These are phyloP conservation scores for Lophius americanus DNA, from an alignment of 2,797 vertebrate species.

Conservation along the genomic window DNA sequence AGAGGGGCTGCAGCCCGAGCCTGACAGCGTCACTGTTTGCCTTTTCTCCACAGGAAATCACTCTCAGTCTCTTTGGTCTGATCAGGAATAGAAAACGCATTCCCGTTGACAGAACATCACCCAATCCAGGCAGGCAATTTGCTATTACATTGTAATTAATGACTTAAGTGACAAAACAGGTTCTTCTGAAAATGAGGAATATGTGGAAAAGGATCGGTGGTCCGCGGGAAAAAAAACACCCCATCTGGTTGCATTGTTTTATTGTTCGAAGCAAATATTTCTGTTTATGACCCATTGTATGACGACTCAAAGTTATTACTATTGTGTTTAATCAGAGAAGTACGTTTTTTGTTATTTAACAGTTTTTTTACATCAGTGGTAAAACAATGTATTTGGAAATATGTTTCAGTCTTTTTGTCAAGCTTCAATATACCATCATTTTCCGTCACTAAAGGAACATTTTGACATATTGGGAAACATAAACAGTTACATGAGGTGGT, in stretches of 20 bases:
- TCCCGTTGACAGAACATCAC: constrained; percentile 62
- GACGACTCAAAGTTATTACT: not conserved
- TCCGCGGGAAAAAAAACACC: constrained; percentile 28
- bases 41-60: constrained; percentile 79
- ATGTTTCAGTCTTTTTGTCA: not conserved
- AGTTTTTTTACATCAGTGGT: not conserved
- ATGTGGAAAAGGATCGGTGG: constrained; percentile 20
- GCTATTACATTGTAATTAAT: constrained; percentile 48
- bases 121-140: constrained; percentile 39
- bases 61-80: constrained; percentile 67
- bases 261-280: constrained; percentile 23
- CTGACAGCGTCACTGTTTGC: constrained; percentile 71
- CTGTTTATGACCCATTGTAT: constrained; percentile 17
- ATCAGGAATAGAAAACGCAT: constrained; percentile 69
- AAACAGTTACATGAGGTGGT: too few species aligned
- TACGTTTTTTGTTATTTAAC: not conserved
- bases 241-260: constrained; percentile 27
- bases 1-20: constrained; percentile 42
- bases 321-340: not conserved
- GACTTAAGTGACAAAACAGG: constrained; percentile 47
- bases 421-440: not conserved
- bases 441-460: not conserved
- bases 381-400: not conserved
- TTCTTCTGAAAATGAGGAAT: constrained; percentile 32
- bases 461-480: not conserved